These are phyloP conservation scores for Coelopa pilipes DNA, from an alignment of 2,888 invertebrate species.

Conservation along the genomic window DNA sequence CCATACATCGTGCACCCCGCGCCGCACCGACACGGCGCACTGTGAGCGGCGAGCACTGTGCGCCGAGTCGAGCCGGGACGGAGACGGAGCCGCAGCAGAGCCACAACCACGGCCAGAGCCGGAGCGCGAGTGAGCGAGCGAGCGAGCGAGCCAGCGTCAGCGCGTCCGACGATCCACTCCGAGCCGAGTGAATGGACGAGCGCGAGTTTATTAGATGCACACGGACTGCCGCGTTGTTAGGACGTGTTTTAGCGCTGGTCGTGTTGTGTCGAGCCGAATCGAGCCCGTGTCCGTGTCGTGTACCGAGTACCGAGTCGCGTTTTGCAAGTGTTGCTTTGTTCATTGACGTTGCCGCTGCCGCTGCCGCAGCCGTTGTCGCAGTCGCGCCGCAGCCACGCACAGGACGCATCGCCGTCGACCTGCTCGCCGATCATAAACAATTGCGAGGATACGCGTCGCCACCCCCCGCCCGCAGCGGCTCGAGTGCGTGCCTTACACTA, in stretches of 20 bases:
- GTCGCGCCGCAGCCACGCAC: constrained; percentile 26
- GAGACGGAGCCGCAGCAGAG: too few species aligned
- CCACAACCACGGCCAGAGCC: too few species aligned
- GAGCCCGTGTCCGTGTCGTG: constrained; percentile 33
- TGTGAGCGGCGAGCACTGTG: constrained; percentile 17
- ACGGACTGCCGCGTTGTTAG: constrained; percentile 67
- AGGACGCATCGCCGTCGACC: constrained; percentile 6
- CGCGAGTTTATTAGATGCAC: constrained; percentile 67
- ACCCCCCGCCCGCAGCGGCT: constrained; percentile 21
- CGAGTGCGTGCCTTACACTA: constrained; percentile 37
- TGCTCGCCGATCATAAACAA: constrained; percentile 17
- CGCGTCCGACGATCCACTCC: constrained; percentile 31
- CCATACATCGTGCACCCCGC: constrained; percentile 30
- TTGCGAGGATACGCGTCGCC: constrained; percentile 13
- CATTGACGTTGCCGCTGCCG: too few species aligned
- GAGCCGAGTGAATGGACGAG: constrained; percentile 61
- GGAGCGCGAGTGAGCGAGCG: constrained; percentile 15
- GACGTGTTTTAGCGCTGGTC: constrained; percentile 58
- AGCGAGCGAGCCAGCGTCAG: constrained; percentile 36
- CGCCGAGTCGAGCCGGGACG: too few species aligned
- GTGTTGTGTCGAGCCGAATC: constrained; percentile 38
- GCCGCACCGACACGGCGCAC: constrained; percentile 8
- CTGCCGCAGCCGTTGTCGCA: too few species aligned
- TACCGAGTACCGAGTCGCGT: background rate
- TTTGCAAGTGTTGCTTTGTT: constrained; percentile 20